These are phyloP conservation scores for Drosophila gaucha DNA, from an alignment of 2,888 invertebrate species.

Conservation along the genomic window DNA sequence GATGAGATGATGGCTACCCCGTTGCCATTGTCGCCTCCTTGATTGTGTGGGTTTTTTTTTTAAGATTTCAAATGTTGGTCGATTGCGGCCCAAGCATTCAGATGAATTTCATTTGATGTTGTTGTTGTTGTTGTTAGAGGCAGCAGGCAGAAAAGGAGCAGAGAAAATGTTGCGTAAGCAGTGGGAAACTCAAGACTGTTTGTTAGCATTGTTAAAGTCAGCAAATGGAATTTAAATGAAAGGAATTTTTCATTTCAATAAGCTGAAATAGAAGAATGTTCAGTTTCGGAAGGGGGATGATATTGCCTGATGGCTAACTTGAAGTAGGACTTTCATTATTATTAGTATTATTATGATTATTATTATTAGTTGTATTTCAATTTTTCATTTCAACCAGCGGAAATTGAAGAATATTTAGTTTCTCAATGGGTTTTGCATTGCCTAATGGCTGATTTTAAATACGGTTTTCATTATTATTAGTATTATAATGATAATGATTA, in stretches of 20 bases:
- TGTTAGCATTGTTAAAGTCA: conserved; percentile 9
- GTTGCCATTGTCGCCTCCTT: conserved; percentile 97
- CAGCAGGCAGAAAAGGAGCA: conserved; percentile 15
- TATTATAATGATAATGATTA: too few relatives aligned
- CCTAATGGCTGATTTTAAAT: too few relatives aligned
- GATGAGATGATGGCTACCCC: conserved; percentile 99
- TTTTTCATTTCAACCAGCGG: too few relatives aligned
- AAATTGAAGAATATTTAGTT: too few relatives aligned
- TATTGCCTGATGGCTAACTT: too few relatives aligned
- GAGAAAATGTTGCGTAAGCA: conserved; percentile 21
- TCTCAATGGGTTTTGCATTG: too few relatives aligned
- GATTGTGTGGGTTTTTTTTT: conserved; percentile 45
- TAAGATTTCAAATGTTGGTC: conserved; percentile 4
- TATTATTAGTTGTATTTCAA: too few relatives aligned
- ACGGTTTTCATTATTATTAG: too few relatives aligned
- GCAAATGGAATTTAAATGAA: conserved; percentile 14
- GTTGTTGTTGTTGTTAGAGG: conserved; percentile 13
- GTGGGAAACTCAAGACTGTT: conserved; percentile 12
- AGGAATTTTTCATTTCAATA: conserved; percentile 7
- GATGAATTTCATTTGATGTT: conserved; percentile 41
- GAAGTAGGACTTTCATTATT: too few relatives aligned
- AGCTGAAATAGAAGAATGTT: background rate
- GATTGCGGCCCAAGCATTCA: conserved; percentile 30
- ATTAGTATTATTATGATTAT: background rate
- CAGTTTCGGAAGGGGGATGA: too few relatives aligned